Percentiles rank a stretch among this genome's conserved stretches.
These are phyloP conservation scores for Oreotrochilus melanogaster DNA, from an alignment of 2,113 vertebrate genomes.

Conservation along the genomic window DNA sequence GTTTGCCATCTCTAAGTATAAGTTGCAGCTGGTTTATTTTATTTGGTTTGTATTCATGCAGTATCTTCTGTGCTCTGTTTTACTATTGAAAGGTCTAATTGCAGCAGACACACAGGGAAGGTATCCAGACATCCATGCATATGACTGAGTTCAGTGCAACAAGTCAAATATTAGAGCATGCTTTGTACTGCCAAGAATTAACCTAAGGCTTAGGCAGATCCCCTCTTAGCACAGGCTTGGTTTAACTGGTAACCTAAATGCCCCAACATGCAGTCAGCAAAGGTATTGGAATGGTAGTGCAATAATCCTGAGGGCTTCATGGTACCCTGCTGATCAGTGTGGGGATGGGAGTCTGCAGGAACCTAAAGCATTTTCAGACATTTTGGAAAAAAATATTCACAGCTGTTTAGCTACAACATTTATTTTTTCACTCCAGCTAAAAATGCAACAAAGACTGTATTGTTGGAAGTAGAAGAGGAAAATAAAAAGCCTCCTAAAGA, in stretches of 20 bases:
- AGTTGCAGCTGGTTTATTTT: neutral
- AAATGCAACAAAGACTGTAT: neutral
- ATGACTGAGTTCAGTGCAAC: neutral
- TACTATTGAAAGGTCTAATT: neutral
- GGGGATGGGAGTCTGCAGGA: neutral
- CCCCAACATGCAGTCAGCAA: neutral
- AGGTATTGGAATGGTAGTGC: neutral
- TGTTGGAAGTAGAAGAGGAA: neutral
- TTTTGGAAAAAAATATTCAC: neutral
- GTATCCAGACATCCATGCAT: neutral
- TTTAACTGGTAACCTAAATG: neutral
- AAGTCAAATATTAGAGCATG: neutral
- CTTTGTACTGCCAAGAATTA: neutral
- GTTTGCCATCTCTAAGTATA: neutral
- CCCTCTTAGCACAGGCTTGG: neutral
- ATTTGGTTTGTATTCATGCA: neutral
- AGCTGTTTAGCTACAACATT: neutral
- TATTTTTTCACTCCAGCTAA: neutral
- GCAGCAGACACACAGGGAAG: fast-evolving
- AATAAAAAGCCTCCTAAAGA: neutral
- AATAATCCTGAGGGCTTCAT: neutral
- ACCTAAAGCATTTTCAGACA: neutral
- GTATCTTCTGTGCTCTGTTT: neutral
- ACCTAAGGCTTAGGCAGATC: neutral
- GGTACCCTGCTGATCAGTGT: fast-evolving